Percentiles rank a stretch among this genome's conserved stretches.
These are phyloP conservation scores for Mythimna impura DNA, from an alignment of 2,888 invertebrate genomes.

Conservation along the genomic window DNA sequence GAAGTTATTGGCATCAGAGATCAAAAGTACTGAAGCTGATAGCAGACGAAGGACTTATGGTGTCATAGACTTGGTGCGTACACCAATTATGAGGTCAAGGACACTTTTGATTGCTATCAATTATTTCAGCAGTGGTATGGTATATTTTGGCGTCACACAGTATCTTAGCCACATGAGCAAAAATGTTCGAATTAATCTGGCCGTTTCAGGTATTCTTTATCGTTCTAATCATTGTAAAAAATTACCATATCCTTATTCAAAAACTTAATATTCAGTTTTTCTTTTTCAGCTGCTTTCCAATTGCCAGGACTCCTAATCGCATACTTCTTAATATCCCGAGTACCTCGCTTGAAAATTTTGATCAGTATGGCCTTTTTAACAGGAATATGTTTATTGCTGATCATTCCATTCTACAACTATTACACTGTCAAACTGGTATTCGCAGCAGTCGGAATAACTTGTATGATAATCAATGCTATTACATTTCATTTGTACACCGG, in stretches of 20 bases:
- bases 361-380: not conserved
- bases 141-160: not conserved
- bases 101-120: not conserved
- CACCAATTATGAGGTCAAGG: not conserved
- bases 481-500: not conserved
- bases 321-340: not conserved
- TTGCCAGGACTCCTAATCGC: not conserved
- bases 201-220: not conserved
- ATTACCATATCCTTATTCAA: not conserved
- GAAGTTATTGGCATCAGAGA: not conserved
- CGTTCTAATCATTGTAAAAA: no score
- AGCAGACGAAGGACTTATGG: not conserved
- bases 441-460: no score
- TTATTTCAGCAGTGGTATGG: not conserved
- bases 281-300: not conserved
- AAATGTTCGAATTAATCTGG: conserved; percentile 1
- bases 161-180: not conserved
- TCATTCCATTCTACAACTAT: not conserved
- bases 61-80: not conserved
- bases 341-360: not conserved
- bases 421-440: no score
- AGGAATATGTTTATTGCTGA: conserved; percentile 1
- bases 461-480: no score
- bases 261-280: not conserved
- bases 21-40: not conserved